A percentile compares a stretch with the other conserved stretches of the same genome.
These are phyloP conservation scores for Aphelocoma californica DNA, from an alignment of 2,797 vertebrate genomes.

Conservation along the genomic window DNA sequence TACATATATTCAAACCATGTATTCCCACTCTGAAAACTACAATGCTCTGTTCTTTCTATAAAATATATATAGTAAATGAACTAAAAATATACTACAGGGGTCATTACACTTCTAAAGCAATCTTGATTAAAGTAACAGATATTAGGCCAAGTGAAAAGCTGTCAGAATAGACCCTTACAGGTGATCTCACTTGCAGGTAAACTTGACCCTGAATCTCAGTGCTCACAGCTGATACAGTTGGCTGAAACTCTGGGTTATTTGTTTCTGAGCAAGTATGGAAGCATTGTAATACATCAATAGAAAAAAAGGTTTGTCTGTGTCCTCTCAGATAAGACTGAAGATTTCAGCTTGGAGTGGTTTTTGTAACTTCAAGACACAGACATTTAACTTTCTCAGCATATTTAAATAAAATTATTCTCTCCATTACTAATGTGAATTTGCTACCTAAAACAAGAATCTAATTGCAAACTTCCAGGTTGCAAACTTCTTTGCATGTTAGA, in stretches of 20 bases:
- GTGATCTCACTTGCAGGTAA: neutral
- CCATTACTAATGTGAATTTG: neutral
- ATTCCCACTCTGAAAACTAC: neutral
- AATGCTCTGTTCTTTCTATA: neutral
- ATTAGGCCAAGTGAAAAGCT: neutral
- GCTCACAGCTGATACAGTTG: neutral
- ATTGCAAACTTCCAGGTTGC: neutral
- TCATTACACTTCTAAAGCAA: neutral
- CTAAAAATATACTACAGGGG: neutral
- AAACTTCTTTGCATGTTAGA: neutral
- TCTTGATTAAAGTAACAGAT: neutral
- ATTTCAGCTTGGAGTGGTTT: neutral
- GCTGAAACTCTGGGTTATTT: neutral
- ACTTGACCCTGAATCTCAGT: neutral
- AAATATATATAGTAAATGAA: neutral
- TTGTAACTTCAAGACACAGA: neutral
- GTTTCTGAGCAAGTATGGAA: neutral
- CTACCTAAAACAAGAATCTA: neutral
- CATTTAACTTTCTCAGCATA: neutral
- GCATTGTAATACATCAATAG: neutral
- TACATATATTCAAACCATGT: neutral
- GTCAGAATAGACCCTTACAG: neutral
- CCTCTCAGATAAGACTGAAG: neutral
- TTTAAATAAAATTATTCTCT: neutral
- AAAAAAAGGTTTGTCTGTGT: neutral